Conservation (phyloP, 2,113 vertebrate genomes). For the Poeciliopsis turrubarensis region DNA sequence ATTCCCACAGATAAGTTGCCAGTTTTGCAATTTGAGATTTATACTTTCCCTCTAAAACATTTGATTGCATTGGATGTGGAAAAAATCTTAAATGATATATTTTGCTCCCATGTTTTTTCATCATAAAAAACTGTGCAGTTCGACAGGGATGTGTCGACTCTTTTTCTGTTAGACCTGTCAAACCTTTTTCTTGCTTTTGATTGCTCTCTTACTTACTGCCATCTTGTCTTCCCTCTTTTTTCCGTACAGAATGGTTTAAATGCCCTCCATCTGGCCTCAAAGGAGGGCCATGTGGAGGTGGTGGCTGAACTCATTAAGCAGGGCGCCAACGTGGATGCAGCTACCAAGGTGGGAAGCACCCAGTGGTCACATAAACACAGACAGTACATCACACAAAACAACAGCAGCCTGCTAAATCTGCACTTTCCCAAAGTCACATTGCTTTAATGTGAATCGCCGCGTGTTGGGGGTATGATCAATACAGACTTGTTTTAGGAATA, state of each 20-base stretch:
- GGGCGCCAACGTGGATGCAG: slow-evolving; percentile 93
- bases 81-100: background rate
- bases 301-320: slow-evolving; percentile 94
- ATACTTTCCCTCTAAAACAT: background rate
- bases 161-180: background rate
- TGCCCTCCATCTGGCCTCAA: slow-evolving; percentile 96
- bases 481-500: background rate
- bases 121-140: background rate
- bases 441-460: slow-evolving; percentile 34
- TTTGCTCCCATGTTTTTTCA: background rate
- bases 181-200: background rate
- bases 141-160: too few species aligned
- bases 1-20: background rate
- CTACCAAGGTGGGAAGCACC: slow-evolving; percentile 89
- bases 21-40: background rate
- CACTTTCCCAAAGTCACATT: slow-evolving; percentile 57
- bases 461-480: slow-evolving; percentile 4
- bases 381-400: background rate
- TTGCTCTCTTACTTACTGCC: background rate
- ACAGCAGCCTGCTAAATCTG: slow-evolving; percentile 45
- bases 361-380: background rate
- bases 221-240: background rate
- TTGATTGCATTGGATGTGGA: background rate
- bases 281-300: slow-evolving; percentile 97
- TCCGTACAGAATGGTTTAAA: slow-evolving; percentile 92